phyloP scores from a whole-genome alignment of 2,888 invertebrate genomes.

The Mystacides longicornis region DNA sequence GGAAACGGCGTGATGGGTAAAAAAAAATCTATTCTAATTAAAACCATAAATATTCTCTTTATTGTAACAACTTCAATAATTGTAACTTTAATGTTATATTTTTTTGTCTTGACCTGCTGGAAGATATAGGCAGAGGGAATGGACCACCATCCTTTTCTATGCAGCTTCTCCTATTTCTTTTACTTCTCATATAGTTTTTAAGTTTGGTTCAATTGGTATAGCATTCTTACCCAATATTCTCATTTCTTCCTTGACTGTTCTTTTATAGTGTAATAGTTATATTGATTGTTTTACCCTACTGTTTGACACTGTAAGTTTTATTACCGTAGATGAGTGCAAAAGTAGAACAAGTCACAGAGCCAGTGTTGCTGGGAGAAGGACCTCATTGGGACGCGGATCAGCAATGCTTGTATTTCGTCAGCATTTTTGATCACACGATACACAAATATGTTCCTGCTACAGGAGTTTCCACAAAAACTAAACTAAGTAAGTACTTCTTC shows the following conservation, averaged over 20 bases:
- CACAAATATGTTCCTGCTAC: slow-evolving; percentile 46
- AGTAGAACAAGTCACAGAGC: slow-evolving; percentile 42
- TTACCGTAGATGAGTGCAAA: slow-evolving; percentile 35
- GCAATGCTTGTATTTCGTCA: slow-evolving; percentile 59
- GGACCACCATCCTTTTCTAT: too few species aligned
- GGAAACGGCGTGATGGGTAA: too few species aligned
- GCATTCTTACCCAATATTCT: background rate
- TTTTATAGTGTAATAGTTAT: background rate
- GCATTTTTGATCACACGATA: slow-evolving; percentile 50
- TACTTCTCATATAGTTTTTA: too few species aligned
- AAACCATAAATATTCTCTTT: too few species aligned
- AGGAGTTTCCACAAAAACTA: slow-evolving; percentile 43
- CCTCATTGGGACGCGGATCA: slow-evolving; percentile 61
- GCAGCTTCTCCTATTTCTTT: too few species aligned
- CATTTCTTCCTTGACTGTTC: background rate
- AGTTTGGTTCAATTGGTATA: too few species aligned
- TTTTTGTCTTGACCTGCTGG: too few species aligned
- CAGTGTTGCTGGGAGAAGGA: slow-evolving; percentile 58
- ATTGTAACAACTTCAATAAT: too few species aligned
- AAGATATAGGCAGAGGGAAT: too few species aligned
- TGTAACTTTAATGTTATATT: too few species aligned
- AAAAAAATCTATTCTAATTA: too few species aligned
- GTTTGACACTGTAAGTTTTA: background rate
- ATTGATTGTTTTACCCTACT: background rate
- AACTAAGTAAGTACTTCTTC: slow-evolving; percentile 38